Percentiles rank a stretch among this genome's conserved stretches.
Conservation (phyloP, 2,888 invertebrate species). For the Alitta virens region DNA sequence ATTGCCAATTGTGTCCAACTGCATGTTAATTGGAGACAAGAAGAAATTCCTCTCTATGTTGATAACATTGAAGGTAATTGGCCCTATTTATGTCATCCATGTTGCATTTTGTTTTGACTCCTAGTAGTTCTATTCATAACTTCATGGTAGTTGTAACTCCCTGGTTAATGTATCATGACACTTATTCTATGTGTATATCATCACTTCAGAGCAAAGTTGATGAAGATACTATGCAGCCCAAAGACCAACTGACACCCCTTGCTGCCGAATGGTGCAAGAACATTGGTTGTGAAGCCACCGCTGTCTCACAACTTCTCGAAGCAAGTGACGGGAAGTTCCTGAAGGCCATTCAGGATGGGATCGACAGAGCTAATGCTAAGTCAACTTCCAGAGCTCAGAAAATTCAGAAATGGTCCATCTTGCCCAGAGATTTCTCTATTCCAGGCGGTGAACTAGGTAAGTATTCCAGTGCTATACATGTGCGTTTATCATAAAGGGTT, state of each 20-base stretch:
- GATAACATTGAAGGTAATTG: slow-evolving; percentile 76
- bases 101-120: too few species aligned
- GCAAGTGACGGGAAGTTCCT: slow-evolving; percentile 59
- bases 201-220: slow-evolving; percentile 64
- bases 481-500: too few species aligned
- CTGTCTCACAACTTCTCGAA: slow-evolving; percentile 65
- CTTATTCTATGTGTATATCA: too few species aligned
- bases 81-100: not conserved
- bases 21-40: slow-evolving; percentile 82
- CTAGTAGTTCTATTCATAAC: too few species aligned
- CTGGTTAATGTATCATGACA: too few species aligned
- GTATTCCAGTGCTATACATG: slow-evolving; percentile 22
- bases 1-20: slow-evolving; percentile 74
- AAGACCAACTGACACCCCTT: slow-evolving; percentile 68
- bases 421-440: slow-evolving; percentile 83
- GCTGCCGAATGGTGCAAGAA: slow-evolving; percentile 65
- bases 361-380: slow-evolving; percentile 73
- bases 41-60: slow-evolving; percentile 82
- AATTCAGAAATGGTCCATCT: slow-evolving; percentile 81
- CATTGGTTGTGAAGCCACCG: slow-evolving; percentile 61
- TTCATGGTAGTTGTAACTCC: too few species aligned
- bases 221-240: slow-evolving; percentile 66
- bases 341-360: slow-evolving; percentile 69
- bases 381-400: slow-evolving; percentile 85
- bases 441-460: slow-evolving; percentile 83